phyloP scores from a whole-genome alignment of 2,888 invertebrate species.

The Drosophila limbata region DNA sequence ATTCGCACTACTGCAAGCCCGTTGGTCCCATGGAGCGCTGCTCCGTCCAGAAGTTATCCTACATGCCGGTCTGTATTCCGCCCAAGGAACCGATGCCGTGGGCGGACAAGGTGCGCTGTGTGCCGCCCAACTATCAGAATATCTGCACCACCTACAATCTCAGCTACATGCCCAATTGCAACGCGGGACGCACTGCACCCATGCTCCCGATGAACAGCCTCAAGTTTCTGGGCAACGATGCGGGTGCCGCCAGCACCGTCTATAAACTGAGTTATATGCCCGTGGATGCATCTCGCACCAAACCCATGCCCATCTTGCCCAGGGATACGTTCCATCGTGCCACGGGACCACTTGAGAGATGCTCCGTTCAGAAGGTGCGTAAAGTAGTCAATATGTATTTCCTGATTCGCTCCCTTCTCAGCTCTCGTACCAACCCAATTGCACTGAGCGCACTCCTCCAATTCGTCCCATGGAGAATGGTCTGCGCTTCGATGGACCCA shows the following conservation, averaged over 20 bases:
- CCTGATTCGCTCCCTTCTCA: background rate
- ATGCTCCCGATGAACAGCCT: constrained; percentile 72
- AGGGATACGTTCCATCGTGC: constrained; percentile 71
- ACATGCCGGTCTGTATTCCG: constrained; percentile 85
- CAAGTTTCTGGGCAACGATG: constrained; percentile 77
- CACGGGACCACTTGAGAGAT: constrained; percentile 78
- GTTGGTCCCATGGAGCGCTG: constrained; percentile 80
- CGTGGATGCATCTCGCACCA: constrained; percentile 73
- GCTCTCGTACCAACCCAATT: constrained; percentile 88
- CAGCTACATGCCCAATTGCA: constrained; percentile 84
- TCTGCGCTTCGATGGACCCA: constrained; percentile 88
- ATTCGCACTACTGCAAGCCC: constrained; percentile 67
- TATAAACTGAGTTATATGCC: constrained; percentile 83
- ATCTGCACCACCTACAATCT: constrained; percentile 84
- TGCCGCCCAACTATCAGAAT: constrained; percentile 80
- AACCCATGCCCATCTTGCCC: constrained; percentile 78
- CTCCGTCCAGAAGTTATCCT: constrained; percentile 87
- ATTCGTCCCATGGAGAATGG: constrained; percentile 88
- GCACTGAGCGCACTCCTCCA: constrained; percentile 86
- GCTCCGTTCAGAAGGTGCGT: constrained; percentile 83
- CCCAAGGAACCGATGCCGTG: constrained; percentile 84
- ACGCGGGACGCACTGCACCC: constrained; percentile 65
- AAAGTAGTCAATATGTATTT: background rate
- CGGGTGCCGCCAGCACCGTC: constrained; percentile 77
- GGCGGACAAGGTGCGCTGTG: constrained; percentile 79